Evolutionary conservation across 2,888 invertebrate species (phyloP).

Genomic region (Atrina japonica): DNA sequence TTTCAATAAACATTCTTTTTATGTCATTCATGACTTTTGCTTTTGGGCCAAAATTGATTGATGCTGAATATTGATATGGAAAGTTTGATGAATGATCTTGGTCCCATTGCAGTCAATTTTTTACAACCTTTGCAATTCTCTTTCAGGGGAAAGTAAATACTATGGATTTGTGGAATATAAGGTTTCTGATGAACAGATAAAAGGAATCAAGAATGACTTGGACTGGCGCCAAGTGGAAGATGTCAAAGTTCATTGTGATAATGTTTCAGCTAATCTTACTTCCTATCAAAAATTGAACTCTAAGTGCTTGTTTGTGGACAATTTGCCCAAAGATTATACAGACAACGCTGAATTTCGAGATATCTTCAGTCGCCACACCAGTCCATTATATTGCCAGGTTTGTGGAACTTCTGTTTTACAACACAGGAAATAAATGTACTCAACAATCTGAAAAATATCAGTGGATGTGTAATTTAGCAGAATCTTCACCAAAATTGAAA

Average conservation of each 20-base stretch:
- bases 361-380: constrained; percentile 81
- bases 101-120: too few relatives aligned
- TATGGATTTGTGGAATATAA: constrained; percentile 83
- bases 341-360: constrained; percentile 82
- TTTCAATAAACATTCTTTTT: too few relatives aligned
- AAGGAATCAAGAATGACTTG: constrained; percentile 81
- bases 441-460: too few relatives aligned
- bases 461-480: too few relatives aligned
- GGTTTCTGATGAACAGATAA: constrained; percentile 81
- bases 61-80: too few relatives aligned
- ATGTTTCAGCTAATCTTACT: constrained; percentile 81
- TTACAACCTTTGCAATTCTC: too few relatives aligned
- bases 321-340: constrained; percentile 82
- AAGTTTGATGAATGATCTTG: too few relatives aligned
- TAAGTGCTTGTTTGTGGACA: constrained; percentile 82
- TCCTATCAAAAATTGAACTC: constrained; percentile 82
- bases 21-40: too few relatives aligned
- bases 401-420: constrained; percentile 20
- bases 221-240: constrained; percentile 81
- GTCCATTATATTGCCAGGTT: constrained; percentile 83
- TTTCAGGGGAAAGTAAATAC: constrained; percentile 82
- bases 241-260: constrained; percentile 82
- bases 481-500: too few relatives aligned
- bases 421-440: too few relatives aligned
- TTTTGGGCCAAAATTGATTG: too few relatives aligned